These are phyloP conservation scores for Campaea margaritaria DNA, from an alignment of 2,888 invertebrate species.

Conservation along the genomic window DNA sequence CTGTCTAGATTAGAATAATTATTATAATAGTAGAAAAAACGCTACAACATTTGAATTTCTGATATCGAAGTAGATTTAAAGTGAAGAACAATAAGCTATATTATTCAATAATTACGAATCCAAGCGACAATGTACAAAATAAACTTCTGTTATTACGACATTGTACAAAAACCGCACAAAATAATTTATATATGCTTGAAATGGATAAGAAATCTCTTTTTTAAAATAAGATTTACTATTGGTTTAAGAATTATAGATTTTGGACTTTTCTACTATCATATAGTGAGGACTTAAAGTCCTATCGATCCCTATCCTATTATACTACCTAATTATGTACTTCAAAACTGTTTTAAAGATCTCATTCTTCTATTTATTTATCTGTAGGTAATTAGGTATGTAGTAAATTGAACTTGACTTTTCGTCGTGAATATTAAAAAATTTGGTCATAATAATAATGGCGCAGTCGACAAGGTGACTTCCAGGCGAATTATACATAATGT, in stretches of 20 bases:
- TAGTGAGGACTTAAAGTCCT: not conserved
- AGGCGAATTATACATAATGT: too few species aligned
- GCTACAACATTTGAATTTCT: conserved; percentile 13
- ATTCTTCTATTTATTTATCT: too few species aligned
- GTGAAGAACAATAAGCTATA: conserved; percentile 9
- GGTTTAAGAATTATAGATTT: conserved; percentile 19
- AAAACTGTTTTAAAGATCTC: too few species aligned
- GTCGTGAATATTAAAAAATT: too few species aligned
- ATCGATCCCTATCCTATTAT: too few species aligned
- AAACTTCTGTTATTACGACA: not conserved
- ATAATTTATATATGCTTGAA: not conserved
- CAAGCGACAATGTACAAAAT: not conserved
- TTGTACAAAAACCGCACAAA: conserved; percentile 17
- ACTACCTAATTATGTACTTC: too few species aligned
- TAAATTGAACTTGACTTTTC: too few species aligned
- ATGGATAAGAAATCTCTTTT: not conserved
- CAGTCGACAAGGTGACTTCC: too few species aligned
- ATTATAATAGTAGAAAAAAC: not conserved
- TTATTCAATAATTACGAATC: too few species aligned
- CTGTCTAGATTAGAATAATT: conserved; percentile 18
- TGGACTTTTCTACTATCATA: conserved; percentile 29
- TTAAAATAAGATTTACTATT: not conserved
- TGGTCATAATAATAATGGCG: too few species aligned
- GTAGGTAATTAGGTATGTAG: too few species aligned
- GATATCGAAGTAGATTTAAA: conserved; percentile 9